Evolutionary conservation across 2,888 invertebrate genomes (phyloP).

Genomic region (Sepioteuthis lessoniana): DNA sequence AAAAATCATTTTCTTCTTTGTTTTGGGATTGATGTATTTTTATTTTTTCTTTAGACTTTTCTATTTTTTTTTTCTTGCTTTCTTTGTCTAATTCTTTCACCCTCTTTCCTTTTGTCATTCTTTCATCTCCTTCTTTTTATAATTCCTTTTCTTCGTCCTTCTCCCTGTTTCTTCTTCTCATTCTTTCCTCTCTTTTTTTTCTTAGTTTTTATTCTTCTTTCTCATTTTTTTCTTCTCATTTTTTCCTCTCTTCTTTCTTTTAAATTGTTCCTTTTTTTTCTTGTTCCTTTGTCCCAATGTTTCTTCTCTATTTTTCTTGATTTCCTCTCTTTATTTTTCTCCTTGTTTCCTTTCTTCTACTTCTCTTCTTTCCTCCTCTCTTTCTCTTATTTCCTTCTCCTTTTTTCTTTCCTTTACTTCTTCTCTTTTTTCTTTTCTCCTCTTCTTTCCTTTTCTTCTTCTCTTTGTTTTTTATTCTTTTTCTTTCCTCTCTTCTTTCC

Average conservation of each 20-base stretch:
- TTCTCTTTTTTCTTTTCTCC: background rate
- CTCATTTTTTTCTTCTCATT: background rate
- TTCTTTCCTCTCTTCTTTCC: background rate
- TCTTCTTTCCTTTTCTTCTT: background rate
- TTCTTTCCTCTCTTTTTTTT: background rate
- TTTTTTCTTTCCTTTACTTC: background rate
- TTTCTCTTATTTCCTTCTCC: background rate
- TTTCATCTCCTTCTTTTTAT: background rate
- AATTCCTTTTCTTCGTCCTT: background rate
- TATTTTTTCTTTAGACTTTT: too few species aligned
- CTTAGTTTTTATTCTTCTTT: background rate
- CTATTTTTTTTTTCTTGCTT: too few species aligned
- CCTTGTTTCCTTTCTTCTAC: background rate
- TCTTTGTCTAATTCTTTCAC: too few species aligned
- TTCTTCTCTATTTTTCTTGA: background rate
- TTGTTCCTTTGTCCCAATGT: background rate
- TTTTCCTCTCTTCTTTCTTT: background rate
- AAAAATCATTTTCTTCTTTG: too few species aligned
- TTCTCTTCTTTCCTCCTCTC: background rate
- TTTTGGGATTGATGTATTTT: too few species aligned
- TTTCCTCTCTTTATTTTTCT: background rate
- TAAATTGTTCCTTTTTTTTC: background rate
- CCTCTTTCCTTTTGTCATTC: background rate
- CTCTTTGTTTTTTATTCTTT: background rate
- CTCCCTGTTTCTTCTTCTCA: background rate